Base-by-base conservation (phyloP, 2,113 vertebrate species). In the Istiophorus platypterus region DNA sequence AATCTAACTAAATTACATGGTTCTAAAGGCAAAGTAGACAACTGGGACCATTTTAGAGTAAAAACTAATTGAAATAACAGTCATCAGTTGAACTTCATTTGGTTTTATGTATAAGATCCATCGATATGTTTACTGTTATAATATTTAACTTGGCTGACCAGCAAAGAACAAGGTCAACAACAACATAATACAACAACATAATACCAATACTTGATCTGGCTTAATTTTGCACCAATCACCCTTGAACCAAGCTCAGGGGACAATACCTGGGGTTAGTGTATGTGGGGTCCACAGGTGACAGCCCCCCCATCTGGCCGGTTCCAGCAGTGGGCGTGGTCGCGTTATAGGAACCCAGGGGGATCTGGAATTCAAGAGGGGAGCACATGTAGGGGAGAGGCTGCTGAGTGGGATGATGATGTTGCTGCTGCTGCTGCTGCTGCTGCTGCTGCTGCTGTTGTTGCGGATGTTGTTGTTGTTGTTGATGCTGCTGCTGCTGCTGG, bases 301-400 rank as follows among this genome's bases (percentile, higher is more conserved):
- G 78, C 78, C 91, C 95, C 49, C 93, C 82, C 22, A 85, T 14
- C 42, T 71, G 86, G 7, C 14, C 54, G 1, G 80, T 4, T 15
- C 52, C 84, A 13, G 84, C 5, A 4, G 84, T 87, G 74, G 95
- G 90, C 9, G 96, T 94, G 0, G 96, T 92, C 1, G 95, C 80
- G 9, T 93, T 89, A 59, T 93, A 98, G 67, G 97, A 93, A 42
- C 94, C 94, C 77, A 96, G 92, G 24, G 96, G 90, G 57, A 95
- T 88, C 88, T 97, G 94, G 86, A 96, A 97, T 68, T 99, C 97
- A 87, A 96, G 96, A 12, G 97, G 96, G 80, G 97, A 97, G 67
- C 95, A 84, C 85, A 96, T 91, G 67, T 95, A 97, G n/a, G 96
- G 95, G 15, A 96, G 94, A 74, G 94, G 94, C 72, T 86, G 92